These are phyloP conservation scores for Pogonus chalceus DNA, from an alignment of 1,140 invertebrate species.

Conservation along the genomic window DNA sequence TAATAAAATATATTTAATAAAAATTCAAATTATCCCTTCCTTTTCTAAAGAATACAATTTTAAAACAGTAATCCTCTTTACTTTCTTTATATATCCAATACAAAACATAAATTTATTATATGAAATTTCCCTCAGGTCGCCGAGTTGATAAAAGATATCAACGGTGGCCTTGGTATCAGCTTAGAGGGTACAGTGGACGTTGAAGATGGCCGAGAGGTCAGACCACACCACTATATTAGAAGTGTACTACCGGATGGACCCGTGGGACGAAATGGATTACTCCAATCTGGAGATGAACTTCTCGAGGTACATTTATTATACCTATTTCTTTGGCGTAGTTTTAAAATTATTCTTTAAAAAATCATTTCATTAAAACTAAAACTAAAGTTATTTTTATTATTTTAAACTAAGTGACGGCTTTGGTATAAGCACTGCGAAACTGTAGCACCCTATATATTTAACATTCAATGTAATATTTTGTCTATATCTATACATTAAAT, in stretches of 20 bases:
- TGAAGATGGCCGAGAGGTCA: constrained; percentile 60
- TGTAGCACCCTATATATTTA: no score
- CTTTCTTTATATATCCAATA: no score
- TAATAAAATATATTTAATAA: no score
- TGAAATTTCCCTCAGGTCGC: constrained; percentile 56
- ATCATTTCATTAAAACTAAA: neutral
- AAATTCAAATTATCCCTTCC: no score
- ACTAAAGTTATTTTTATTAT: neutral
- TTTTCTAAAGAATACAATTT: no score
- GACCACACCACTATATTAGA: constrained; percentile 71
- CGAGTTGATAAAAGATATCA: constrained; percentile 55
- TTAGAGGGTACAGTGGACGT: constrained; percentile 80
- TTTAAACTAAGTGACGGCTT: no score
- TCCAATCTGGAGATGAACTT: constrained; percentile 51
- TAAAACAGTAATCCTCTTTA: no score
- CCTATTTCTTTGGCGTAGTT: neutral
- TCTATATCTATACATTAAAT: no score
- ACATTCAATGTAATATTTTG: no score
- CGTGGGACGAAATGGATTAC: constrained; percentile 57
- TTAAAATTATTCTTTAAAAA: constrained; percentile 8
- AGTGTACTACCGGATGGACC: constrained; percentile 75
- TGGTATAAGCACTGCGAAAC: no score
- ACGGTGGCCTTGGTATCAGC: constrained; percentile 74
- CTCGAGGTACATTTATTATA: constrained; percentile 42
- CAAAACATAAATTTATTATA: no score